Percentiles rank a stretch among this genome's conserved stretches.
These are phyloP conservation scores for Melitaea cinxia DNA, from an alignment of 1,140 invertebrate genomes.

Conservation along the genomic window DNA sequence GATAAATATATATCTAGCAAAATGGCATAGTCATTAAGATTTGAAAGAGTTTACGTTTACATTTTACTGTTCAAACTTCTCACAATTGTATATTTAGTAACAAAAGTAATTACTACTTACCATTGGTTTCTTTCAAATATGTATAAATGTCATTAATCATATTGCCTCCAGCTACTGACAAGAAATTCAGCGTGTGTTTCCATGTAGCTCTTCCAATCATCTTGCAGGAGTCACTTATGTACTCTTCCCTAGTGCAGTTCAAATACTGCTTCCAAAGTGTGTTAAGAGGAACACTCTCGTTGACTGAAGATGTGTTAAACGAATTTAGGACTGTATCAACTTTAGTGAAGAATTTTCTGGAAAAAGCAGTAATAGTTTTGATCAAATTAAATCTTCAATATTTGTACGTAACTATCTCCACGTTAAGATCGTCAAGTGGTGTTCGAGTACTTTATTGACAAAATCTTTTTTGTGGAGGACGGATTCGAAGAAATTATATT, in stretches of 20 bases:
- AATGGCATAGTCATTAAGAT: too few species aligned
- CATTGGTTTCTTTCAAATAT: slow-evolving; percentile 63
- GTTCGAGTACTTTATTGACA: too few species aligned
- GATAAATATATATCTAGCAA: too few species aligned
- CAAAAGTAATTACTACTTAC: slow-evolving; percentile 45
- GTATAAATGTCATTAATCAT: slow-evolving; percentile 53
- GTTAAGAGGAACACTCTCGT: slow-evolving; percentile 39
- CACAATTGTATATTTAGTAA: too few species aligned
- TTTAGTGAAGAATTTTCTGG: slow-evolving; percentile 62
- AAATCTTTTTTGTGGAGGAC: too few species aligned
- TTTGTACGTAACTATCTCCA: not conserved
- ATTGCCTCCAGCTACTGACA: slow-evolving; percentile 51
- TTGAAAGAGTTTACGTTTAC: too few species aligned
- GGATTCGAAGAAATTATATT: too few species aligned
- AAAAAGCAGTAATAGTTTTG: slow-evolving; percentile 13
- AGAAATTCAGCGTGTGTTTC: slow-evolving; percentile 49
- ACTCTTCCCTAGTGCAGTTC: slow-evolving; percentile 41
- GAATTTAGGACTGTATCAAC: slow-evolving; percentile 57
- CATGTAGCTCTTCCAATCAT: slow-evolving; percentile 42
- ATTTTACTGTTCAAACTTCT: too few species aligned
- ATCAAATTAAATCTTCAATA: not conserved
- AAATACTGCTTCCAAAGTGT: slow-evolving; percentile 52
- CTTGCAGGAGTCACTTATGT: slow-evolving; percentile 43
- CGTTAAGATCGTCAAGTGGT: too few species aligned
- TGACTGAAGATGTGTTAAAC: slow-evolving; percentile 40